Percentiles rank a stretch among this genome's conserved stretches.
Conservation (phyloP, 1,140 invertebrate genomes). For the Leptestheria dahalacensis region DNA sequence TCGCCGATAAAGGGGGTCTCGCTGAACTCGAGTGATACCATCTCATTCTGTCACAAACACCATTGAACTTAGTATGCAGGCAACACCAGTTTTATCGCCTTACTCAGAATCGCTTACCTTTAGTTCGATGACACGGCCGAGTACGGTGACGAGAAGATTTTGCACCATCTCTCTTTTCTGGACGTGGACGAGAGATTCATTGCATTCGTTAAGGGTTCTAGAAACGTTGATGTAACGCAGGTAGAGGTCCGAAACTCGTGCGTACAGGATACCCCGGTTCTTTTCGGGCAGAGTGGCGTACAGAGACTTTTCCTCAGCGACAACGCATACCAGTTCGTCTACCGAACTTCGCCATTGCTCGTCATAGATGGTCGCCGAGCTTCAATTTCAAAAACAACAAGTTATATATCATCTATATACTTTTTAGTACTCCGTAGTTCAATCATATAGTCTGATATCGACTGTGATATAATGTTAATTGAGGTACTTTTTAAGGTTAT, state of each 20-base stretch:
- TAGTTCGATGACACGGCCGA: constrained; percentile 49
- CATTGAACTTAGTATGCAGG: neutral
- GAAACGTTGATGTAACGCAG: constrained; percentile 63
- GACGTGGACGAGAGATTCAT: constrained; percentile 82
- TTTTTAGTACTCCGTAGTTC: too few species aligned
- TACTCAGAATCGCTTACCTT: constrained; percentile 28
- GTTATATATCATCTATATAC: too few species aligned
- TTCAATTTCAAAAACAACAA: too few species aligned
- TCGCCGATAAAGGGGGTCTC: constrained; percentile 78
- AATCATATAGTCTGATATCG: too few species aligned
- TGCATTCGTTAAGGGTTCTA: constrained; percentile 58
- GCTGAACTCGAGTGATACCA: constrained; percentile 67
- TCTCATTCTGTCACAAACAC: constrained; percentile 43
- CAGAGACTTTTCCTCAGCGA: constrained; percentile 10
- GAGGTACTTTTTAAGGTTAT: too few species aligned
- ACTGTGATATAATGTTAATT: too few species aligned
- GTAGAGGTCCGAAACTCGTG: constrained; percentile 42
- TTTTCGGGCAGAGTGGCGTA: constrained; percentile 9
- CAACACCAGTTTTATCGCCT: neutral
- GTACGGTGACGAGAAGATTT: constrained; percentile 56
- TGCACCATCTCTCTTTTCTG: constrained; percentile 71
- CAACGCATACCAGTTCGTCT: constrained; percentile 8
- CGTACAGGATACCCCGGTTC: neutral
- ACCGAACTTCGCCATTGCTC: constrained; percentile 8
- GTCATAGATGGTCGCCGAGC: too few species aligned